phyloP scores from a whole-genome alignment of 2,113 vertebrate species.

The Bettongia penicillata region DNA sequence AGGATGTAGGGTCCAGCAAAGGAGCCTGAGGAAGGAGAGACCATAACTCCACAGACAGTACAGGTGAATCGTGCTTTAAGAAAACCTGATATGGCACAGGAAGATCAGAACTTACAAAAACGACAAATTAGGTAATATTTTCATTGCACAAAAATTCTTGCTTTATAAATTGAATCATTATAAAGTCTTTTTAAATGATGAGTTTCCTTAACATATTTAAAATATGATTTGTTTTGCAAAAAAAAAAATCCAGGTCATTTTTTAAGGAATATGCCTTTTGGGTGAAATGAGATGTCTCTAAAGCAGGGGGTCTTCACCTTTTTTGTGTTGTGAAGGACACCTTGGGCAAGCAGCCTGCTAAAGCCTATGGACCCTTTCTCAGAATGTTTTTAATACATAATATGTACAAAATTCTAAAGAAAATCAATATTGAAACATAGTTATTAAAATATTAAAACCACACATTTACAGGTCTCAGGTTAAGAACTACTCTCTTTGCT shows the following conservation, averaged over 20 bases:
- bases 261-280: not conserved
- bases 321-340: not conserved
- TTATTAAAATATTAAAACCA: not conserved
- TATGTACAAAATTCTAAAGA: not conserved
- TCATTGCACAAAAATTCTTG: not conserved
- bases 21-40: not conserved
- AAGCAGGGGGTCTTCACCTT: not conserved
- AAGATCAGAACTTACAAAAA: constrained; percentile 30
- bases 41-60: not conserved
- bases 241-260: not conserved
- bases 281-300: not conserved
- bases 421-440: not conserved
- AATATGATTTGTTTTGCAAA: not conserved
- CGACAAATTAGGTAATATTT: constrained; percentile 22
- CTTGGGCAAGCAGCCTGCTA: not conserved
- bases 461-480: not conserved
- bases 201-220: constrained; percentile 17
- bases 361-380: not conserved
- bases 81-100: constrained; percentile 1
- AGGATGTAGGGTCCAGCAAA: too few relatives aligned
- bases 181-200: constrained; percentile 38
- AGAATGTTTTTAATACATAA: not conserved
- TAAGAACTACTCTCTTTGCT: not conserved
- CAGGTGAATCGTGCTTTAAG: not conserved
- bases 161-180: not conserved